Conservation (phyloP, 1,140 invertebrate genomes). For the Oncopeltus fasciatus region DNA sequence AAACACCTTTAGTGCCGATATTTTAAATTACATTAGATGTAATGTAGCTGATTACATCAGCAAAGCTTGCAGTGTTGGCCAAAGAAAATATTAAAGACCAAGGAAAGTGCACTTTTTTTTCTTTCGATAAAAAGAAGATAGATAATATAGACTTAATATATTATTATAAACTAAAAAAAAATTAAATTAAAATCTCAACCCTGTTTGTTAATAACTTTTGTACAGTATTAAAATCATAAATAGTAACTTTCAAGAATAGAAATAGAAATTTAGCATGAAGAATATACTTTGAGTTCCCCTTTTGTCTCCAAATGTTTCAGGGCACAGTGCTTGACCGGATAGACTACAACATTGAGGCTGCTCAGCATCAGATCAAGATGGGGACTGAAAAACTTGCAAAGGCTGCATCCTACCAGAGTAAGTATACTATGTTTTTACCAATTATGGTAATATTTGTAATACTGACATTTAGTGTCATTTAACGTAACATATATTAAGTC, state of each 20-base stretch:
- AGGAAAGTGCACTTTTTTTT: too few species aligned
- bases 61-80: too few species aligned
- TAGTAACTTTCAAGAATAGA: neutral
- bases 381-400: conserved; percentile 81
- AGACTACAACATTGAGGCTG: conserved; percentile 89
- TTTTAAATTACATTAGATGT: too few species aligned
- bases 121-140: too few species aligned
- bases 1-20: too few species aligned
- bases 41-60: too few species aligned
- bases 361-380: conserved; percentile 69
- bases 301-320: conserved; percentile 33
- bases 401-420: conserved; percentile 70
- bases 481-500: neutral
- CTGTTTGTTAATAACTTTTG: neutral
- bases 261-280: neutral
- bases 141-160: too few species aligned
- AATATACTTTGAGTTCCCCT: neutral
- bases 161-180: too few species aligned
- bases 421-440: too few species aligned
- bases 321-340: conserved; percentile 87
- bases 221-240: neutral
- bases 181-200: too few species aligned
- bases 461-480: too few species aligned
- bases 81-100: too few species aligned
- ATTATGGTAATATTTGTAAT: neutral